These are phyloP conservation scores for Euclidia mi DNA, from an alignment of 2,888 invertebrate species.

Conservation along the genomic window DNA sequence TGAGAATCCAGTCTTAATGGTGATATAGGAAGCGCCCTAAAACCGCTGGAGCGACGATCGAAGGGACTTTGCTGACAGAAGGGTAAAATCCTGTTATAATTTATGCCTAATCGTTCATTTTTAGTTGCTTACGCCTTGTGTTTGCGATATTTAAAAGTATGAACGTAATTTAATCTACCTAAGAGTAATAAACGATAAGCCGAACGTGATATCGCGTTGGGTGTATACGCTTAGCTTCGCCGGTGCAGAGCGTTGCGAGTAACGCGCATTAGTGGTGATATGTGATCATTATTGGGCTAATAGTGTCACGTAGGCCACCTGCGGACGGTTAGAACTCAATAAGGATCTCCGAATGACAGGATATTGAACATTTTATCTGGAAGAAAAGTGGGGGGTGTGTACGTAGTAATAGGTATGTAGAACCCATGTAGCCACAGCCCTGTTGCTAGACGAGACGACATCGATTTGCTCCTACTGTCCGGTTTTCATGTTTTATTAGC, in stretches of 20 bases:
- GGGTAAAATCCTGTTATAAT: constrained; percentile 84
- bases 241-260: constrained; percentile 65
- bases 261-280: constrained; percentile 60
- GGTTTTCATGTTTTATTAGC: constrained; percentile 50
- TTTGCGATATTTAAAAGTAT: constrained; percentile 37
- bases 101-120: constrained; percentile 61
- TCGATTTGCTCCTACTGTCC: constrained; percentile 73
- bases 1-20: constrained; percentile 88
- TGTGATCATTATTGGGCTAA: constrained; percentile 57
- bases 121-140: constrained; percentile 48
- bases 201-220: constrained; percentile 46
- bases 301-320: constrained; percentile 56
- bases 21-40: constrained; percentile 84
- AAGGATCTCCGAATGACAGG: constrained; percentile 44
- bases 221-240: constrained; percentile 67
- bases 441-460: constrained; percentile 79
- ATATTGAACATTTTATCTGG: constrained; percentile 56
- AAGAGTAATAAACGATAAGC: constrained; percentile 24
- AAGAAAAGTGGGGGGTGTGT: constrained; percentile 58
- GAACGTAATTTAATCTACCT: constrained; percentile 18
- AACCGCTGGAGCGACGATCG: constrained; percentile 84
- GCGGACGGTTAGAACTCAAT: constrained; percentile 33
- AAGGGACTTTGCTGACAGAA: constrained; percentile 86
- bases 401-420: constrained; percentile 59
- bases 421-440: constrained; percentile 76